Conservation (phyloP, 2,888 invertebrate species). For the Ethmia dodecea region DNA sequence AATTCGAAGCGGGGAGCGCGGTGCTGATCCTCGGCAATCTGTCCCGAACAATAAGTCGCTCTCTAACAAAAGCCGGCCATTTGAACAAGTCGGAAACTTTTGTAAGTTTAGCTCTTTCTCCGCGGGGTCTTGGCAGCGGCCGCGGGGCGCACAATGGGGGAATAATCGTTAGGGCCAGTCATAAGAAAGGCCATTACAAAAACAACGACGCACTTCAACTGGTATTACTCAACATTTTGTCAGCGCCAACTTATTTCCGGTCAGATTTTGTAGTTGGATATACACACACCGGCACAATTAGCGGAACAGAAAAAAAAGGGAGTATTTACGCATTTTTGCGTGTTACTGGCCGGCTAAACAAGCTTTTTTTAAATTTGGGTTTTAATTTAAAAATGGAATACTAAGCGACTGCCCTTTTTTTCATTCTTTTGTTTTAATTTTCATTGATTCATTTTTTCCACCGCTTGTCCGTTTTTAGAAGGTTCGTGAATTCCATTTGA, state of each 20-base stretch:
- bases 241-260: constrained; percentile 51
- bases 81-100: constrained; percentile 76
- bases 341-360: too few species aligned
- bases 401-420: too few species aligned
- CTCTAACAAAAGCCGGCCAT: constrained; percentile 75
- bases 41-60: constrained; percentile 75
- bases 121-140: constrained; percentile 58
- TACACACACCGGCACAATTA: too few species aligned
- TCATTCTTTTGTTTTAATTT: too few species aligned
- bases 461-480: too few species aligned
- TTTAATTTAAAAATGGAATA: too few species aligned
- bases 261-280: too few species aligned
- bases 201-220: constrained; percentile 65
- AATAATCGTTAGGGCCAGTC: constrained; percentile 73
- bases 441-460: too few species aligned
- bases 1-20: constrained; percentile 46
- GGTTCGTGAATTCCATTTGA: too few species aligned
- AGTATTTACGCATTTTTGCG: too few species aligned
- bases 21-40: constrained; percentile 71
- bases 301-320: too few species aligned
- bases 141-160: constrained; percentile 62
- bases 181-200: constrained; percentile 71
- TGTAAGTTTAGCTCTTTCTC: constrained; percentile 74
- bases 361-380: too few species aligned
- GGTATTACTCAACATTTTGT: constrained; percentile 62